These are phyloP conservation scores for Diorhabda carinulata DNA, from an alignment of 1,140 invertebrate species.

Conservation along the genomic window DNA sequence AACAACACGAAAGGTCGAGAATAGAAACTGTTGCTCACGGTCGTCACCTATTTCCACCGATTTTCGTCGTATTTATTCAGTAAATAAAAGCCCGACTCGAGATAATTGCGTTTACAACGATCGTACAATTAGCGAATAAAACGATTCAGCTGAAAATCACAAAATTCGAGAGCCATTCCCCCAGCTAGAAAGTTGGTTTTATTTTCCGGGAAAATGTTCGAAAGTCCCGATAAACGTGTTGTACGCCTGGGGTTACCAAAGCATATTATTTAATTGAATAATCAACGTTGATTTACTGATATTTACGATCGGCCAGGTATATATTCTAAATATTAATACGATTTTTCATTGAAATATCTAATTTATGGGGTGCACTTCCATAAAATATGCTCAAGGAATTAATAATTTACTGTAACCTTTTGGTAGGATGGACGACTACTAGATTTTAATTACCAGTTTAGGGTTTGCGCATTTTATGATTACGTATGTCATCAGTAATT, in stretches of 20 bases:
- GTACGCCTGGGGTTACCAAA: not conserved
- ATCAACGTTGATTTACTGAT: too few species aligned
- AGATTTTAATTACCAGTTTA: too few species aligned
- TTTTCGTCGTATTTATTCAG: constrained; percentile 42
- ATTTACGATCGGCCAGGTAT: too few species aligned
- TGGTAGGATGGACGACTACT: too few species aligned
- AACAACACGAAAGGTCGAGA: constrained; percentile 10
- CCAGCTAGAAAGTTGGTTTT: not conserved
- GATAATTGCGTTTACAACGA: constrained; percentile 46
- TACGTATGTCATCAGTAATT: too few species aligned
- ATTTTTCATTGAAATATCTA: too few species aligned
- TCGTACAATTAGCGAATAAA: constrained; percentile 43
- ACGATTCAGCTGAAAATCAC: constrained; percentile 40
- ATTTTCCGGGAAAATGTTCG: not conserved
- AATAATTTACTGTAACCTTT: too few species aligned
- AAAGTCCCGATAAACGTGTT: not conserved
- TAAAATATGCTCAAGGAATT: too few species aligned
- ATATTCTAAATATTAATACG: too few species aligned
- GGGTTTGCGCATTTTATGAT: too few species aligned
- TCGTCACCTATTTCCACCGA: constrained; percentile 35
- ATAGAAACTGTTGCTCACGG: constrained; percentile 19
- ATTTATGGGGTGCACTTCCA: too few species aligned
- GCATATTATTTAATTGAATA: not conserved
- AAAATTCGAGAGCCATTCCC: constrained; percentile 13
- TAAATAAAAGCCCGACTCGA: constrained; percentile 40